phyloP scores from a whole-genome alignment of 1,140 invertebrate genomes.

The Globodera rostochiensis region DNA sequence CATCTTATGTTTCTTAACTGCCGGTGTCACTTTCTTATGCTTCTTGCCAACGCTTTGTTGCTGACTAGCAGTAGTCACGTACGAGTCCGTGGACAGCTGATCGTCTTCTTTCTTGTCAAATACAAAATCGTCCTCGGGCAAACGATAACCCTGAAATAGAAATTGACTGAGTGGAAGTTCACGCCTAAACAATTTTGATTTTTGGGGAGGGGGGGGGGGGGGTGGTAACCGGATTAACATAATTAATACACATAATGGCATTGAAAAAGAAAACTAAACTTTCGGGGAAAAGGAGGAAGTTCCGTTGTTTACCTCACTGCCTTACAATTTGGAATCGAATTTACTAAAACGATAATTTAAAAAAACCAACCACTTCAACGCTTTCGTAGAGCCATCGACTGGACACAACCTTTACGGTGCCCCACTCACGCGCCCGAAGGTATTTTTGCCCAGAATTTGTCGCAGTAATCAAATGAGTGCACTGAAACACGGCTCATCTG shows the following conservation, averaged over 20 bases:
- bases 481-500: slow-evolving; percentile 14
- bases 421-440: slow-evolving; percentile 21
- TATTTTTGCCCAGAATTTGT: slow-evolving; percentile 26
- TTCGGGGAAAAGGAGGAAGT: no score
- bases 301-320: no score
- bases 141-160: slow-evolving; percentile 6
- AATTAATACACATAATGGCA: no score
- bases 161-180: not conserved
- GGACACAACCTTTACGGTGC: slow-evolving; percentile 13
- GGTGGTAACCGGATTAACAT: no score
- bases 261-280: no score
- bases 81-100: no score
- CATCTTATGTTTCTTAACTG: no score
- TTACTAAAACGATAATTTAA: not conserved
- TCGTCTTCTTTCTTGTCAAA: not conserved
- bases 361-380: slow-evolving; percentile 14
- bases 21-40: no score
- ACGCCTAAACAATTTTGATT: not conserved
- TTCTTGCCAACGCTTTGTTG: no score
- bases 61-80: no score
- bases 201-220: no score
- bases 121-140: not conserved
- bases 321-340: not conserved
- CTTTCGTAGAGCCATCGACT: slow-evolving; percentile 23
- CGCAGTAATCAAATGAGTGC: slow-evolving; percentile 25